Evolutionary conservation across 2,888 invertebrate genomes (phyloP).

Genomic region (Cheilosia impressa): DNA sequence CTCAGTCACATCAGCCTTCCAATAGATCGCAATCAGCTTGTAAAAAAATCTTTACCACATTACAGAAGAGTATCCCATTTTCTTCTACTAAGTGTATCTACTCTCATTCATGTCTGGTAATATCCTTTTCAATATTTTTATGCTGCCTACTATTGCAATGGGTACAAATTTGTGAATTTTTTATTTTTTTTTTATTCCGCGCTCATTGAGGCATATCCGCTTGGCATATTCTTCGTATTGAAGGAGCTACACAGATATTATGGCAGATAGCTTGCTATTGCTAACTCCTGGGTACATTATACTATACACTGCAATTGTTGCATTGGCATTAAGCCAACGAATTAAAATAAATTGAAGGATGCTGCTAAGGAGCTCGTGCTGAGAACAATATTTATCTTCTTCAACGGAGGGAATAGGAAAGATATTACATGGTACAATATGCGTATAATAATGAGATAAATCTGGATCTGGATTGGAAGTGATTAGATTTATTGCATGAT

Average conservation of each 20-base stretch:
- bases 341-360: conserved; percentile 75
- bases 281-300: conserved; percentile 20
- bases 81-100: not conserved
- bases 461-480: conserved; percentile 52
- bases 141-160: conserved; percentile 56
- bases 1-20: no score
- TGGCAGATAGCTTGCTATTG: conserved; percentile 26
- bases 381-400: conserved; percentile 40
- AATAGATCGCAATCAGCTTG: no score
- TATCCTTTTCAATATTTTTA: conserved; percentile 64
- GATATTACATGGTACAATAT: conserved; percentile 72
- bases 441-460: conserved; percentile 72
- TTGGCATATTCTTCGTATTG: conserved; percentile 65
- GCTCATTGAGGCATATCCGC: conserved; percentile 61
- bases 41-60: no score
- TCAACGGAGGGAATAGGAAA: conserved; percentile 18
- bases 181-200: conserved; percentile 30
- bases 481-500: conserved; percentile 61
- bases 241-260: conserved; percentile 57
- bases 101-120: conserved; percentile 55
- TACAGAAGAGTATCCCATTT: no score
- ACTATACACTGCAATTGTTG: conserved; percentile 58
- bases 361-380: conserved; percentile 47
- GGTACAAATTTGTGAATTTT: conserved; percentile 21
- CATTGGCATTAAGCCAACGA: conserved; percentile 71